These are phyloP conservation scores for Eueides isabella DNA, from an alignment of 1,140 invertebrate genomes.

Conservation along the genomic window DNA sequence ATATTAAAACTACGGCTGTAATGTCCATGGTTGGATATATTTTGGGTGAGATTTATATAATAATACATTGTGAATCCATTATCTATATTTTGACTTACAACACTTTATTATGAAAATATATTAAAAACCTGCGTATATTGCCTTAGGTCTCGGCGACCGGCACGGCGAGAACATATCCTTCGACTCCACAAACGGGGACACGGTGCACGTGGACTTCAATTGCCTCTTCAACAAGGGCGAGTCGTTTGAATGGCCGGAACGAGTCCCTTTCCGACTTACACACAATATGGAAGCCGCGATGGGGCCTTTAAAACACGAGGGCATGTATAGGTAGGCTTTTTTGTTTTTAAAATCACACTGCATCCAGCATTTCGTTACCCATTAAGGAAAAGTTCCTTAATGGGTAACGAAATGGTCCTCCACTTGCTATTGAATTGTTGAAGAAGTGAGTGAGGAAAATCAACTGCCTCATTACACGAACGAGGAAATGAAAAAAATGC, in stretches of 20 bases:
- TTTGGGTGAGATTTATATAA: constrained; percentile 78
- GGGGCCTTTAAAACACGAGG: constrained; percentile 96
- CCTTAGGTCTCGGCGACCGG: constrained; percentile 94
- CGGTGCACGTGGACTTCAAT: constrained; percentile 99
- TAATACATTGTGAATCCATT: too few relatives aligned
- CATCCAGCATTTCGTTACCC: too few relatives aligned
- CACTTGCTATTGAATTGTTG: too few relatives aligned
- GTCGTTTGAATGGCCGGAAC: constrained; percentile 93
- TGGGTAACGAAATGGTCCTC: too few relatives aligned
- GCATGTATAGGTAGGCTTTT: constrained; percentile 86
- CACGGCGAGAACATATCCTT: constrained; percentile 99
- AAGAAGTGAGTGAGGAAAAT: too few relatives aligned
- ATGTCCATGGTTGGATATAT: constrained; percentile 99
- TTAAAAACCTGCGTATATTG: neutral
- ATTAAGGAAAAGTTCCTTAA: too few relatives aligned
- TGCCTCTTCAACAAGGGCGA: constrained; percentile 98
- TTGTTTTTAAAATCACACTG: too few relatives aligned
- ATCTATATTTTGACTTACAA: too few relatives aligned
- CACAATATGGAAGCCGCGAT: constrained; percentile 98
- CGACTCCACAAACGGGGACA: constrained; percentile 95
- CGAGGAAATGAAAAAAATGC: too few relatives aligned
- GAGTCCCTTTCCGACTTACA: constrained; percentile 97
- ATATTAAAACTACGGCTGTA: constrained; percentile 95
- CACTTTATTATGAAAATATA: neutral
- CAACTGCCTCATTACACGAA: too few relatives aligned